These are phyloP conservation scores for Barbus barbus DNA, from an alignment of 2,113 vertebrate species.

Conservation along the genomic window DNA sequence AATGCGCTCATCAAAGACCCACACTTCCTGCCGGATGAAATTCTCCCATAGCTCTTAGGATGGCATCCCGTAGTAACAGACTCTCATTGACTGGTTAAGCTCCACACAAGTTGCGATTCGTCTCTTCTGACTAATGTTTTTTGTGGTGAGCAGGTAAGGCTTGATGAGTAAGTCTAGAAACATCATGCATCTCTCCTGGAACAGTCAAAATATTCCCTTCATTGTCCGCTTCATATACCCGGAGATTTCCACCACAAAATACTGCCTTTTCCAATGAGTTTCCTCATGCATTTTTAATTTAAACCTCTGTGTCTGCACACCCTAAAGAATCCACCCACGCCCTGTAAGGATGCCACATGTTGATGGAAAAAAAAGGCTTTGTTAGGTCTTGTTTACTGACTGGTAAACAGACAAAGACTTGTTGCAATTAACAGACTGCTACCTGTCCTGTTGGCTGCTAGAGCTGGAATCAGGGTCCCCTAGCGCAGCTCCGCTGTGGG, in stretches of 20 bases:
- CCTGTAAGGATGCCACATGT: constrained; percentile 38
- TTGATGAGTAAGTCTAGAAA: background rate
- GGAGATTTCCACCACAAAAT: background rate
- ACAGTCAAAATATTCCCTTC: constrained; percentile 32
- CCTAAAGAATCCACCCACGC: constrained; percentile 36
- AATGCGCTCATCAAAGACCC: constrained; percentile 36
- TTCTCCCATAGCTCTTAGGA: background rate
- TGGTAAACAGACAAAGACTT: constrained; percentile 14
- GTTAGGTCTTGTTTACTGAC: constrained; percentile 39
- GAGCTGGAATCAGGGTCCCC: background rate
- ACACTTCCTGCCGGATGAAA: constrained; percentile 42
- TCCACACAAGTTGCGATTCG: background rate
- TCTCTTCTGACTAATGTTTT: background rate
- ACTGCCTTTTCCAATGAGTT: background rate
- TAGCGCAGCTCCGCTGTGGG: background rate
- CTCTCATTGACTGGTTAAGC: background rate
- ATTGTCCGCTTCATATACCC: constrained; percentile 34
- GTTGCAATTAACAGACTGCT: background rate
- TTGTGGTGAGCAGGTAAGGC: constrained; percentile 3
- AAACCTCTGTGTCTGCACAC: constrained; percentile 50
- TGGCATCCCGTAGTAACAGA: background rate
- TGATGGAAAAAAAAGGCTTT: constrained; percentile 18
- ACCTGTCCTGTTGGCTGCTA: background rate
- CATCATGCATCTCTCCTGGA: background rate
- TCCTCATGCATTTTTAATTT: constrained; percentile 25